phyloP scores from a whole-genome alignment of 2,797 vertebrate genomes.

The Etheostoma nigrum region DNA sequence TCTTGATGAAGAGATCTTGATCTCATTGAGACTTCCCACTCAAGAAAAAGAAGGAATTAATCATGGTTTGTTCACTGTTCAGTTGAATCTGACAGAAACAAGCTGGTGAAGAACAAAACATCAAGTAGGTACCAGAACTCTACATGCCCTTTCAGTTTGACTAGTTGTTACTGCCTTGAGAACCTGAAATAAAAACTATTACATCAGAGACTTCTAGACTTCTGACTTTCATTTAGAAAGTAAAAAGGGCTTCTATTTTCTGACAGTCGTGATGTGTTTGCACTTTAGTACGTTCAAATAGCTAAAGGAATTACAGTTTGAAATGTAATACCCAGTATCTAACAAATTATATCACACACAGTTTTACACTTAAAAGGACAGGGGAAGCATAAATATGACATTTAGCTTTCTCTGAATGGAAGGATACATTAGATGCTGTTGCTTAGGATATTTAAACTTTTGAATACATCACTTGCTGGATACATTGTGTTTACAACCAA shows the following conservation, averaged over 20 bases:
- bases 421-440: neutral
- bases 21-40: constrained; percentile 16
- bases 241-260: constrained; percentile 5
- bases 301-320: constrained; percentile 12
- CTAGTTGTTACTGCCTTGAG: constrained; percentile 24
- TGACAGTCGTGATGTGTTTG: constrained; percentile 1
- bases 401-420: neutral
- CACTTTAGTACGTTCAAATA: neutral
- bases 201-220: constrained; percentile 21
- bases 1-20: constrained; percentile 27
- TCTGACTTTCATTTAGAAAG: constrained; percentile 31
- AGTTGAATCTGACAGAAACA: constrained; percentile 33
- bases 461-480: neutral
- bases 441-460: neutral
- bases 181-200: constrained; percentile 18
- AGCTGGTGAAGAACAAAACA: constrained; percentile 24
- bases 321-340: neutral
- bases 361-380: neutral
- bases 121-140: constrained; percentile 17
- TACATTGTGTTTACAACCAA: neutral
- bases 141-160: constrained; percentile 18
- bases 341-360: neutral
- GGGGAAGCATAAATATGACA: neutral
- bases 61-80: constrained; percentile 38
- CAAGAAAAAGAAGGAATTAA: constrained; percentile 19